Percentiles rank a stretch among this genome's conserved stretches.
Evolutionary conservation across 2,888 invertebrate genomes (phyloP).

Genomic region (Gonocerus acuteangulatus): DNA sequence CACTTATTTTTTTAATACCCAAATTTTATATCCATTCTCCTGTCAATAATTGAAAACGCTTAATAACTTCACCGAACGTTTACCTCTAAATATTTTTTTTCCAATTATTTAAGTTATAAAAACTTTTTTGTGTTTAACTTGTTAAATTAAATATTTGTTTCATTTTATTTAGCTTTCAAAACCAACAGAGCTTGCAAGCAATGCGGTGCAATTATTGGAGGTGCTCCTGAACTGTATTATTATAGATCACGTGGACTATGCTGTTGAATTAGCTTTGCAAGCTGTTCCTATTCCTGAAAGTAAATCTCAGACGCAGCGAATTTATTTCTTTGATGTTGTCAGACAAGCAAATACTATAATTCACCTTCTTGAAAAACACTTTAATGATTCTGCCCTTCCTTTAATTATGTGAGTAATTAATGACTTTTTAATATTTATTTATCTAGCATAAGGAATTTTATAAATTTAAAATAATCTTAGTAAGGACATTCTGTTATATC

Average conservation of each 20-base stretch:
- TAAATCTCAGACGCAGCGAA: constrained; percentile 72
- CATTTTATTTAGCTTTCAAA: constrained; percentile 59
- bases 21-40: no score
- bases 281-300: constrained; percentile 84
- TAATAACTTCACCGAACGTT: no score
- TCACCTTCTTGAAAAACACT: constrained; percentile 86
- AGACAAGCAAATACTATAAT: constrained; percentile 90
- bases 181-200: constrained; percentile 64
- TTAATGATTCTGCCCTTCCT: constrained; percentile 79
- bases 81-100: no score
- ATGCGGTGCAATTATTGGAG: constrained; percentile 74
- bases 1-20: no score
- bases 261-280: constrained; percentile 84
- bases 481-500: no score
- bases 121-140: no score
- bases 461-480: no score
- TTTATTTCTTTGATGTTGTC: constrained; percentile 88
- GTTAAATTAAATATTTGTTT: not conserved
- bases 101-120: no score
- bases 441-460: constrained; percentile 17
- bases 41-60: no score
- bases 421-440: not conserved
- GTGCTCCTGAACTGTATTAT: constrained; percentile 75
- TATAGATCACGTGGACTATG: constrained; percentile 92
- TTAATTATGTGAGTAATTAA: constrained; percentile 63